Conservation (phyloP, 2,113 vertebrate genomes). For the Dicrurus megarhynchus region DNA sequence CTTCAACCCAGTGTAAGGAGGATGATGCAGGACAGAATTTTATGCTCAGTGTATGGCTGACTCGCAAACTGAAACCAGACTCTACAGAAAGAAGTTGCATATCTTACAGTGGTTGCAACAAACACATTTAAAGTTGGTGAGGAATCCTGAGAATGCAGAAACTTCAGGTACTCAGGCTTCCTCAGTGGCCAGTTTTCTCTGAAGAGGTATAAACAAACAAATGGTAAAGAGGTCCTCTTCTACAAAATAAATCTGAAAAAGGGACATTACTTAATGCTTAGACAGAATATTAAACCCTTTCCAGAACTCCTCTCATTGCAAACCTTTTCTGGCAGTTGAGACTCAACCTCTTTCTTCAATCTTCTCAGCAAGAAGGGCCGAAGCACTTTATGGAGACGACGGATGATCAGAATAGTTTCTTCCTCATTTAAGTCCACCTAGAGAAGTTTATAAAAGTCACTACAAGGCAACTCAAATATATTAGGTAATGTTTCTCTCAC, state of each 20-base stretch:
- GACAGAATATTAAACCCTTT: background rate
- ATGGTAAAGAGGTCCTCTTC: background rate
- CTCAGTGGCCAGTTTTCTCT: background rate
- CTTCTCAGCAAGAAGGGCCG: conserved; percentile 92
- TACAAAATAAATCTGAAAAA: background rate
- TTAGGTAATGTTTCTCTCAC: background rate
- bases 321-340: conserved; percentile 97
- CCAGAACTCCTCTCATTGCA: background rate
- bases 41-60: background rate
- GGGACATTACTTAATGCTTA: background rate
- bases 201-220: background rate
- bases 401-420: conserved; percentile 96
- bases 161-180: background rate
- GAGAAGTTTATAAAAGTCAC: background rate
- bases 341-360: conserved; percentile 97
- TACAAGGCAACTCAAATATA: background rate
- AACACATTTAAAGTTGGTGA: background rate
- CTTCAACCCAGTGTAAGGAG: background rate
- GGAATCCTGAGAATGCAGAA: background rate
- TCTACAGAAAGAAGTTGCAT: background rate
- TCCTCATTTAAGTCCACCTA: conserved; percentile 98
- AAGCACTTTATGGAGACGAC: conserved; percentile 95
- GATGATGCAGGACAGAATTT: background rate
- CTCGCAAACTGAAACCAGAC: background rate
- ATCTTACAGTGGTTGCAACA: background rate